Percentiles rank a stretch among this genome's conserved stretches.
Evolutionary conservation across 2,113 vertebrate genomes (phyloP).

Genomic region (Calidris pugnax): DNA sequence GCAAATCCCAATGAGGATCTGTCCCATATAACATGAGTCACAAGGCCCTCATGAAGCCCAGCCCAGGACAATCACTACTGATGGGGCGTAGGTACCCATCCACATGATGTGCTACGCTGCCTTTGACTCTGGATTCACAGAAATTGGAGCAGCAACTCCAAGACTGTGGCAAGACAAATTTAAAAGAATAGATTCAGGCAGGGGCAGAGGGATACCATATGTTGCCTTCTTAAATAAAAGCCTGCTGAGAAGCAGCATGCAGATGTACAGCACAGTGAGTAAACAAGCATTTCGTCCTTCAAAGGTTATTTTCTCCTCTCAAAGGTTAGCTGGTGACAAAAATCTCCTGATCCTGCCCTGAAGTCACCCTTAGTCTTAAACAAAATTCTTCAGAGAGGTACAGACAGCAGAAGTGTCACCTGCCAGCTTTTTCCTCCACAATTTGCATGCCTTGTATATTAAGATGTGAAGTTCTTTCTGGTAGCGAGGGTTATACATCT

Average conservation of each 20-base stretch:
- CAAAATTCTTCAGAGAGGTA: background rate
- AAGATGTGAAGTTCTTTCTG: background rate
- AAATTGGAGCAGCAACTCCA: background rate
- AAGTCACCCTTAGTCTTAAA: background rate
- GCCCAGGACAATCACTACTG: background rate
- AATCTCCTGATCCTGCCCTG: background rate
- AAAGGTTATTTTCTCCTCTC: background rate
- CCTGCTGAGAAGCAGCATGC: background rate
- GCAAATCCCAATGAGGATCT: background rate
- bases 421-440: background rate
- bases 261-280: background rate
- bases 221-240: background rate
- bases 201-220: background rate
- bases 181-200: background rate
- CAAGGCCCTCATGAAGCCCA: background rate
- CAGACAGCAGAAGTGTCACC: background rate
- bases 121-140: background rate
- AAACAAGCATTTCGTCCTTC: background rate
- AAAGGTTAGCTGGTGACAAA: background rate
- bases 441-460: background rate
- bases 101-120: accelerated
- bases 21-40: background rate
- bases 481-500: background rate
- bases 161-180: background rate
- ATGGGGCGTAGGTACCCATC: background rate